Conservation (phyloP, 37 sponge, comb jelly and placozoan genomes). For the Axinella damicornis region DNA sequence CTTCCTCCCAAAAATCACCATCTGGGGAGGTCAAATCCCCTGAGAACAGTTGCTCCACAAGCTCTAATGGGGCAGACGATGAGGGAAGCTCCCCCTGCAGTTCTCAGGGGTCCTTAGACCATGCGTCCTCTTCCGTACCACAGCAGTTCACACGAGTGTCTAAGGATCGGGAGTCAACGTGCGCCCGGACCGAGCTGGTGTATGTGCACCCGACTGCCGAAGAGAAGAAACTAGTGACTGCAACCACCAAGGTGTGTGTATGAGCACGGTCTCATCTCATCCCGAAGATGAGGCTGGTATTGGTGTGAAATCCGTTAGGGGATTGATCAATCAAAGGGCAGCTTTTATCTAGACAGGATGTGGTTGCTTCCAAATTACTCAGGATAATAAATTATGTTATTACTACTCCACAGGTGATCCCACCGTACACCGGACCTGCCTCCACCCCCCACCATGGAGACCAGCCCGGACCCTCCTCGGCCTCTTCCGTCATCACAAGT, state of each 20-base stretch:
- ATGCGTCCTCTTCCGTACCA: not conserved
- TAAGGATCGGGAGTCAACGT: conserved; percentile 50
- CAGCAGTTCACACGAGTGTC: conserved; percentile 43
- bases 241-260: conserved; percentile 10
- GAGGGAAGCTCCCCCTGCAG: conserved; percentile 31
- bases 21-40: conserved; percentile 21
- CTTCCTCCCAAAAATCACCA: conserved; percentile 31
- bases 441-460: not conserved
- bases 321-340: too few species aligned
- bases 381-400: not conserved
- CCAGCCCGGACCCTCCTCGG: not conserved
- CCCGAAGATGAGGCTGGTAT: too few species aligned
- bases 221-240: conserved; percentile 13
- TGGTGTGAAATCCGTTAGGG: too few species aligned
- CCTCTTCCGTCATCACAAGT: not conserved
- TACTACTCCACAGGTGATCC: not conserved
- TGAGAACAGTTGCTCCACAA: conserved; percentile 16
- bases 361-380: too few species aligned
- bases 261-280: too few species aligned
- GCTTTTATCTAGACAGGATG: not conserved
- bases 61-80: conserved; percentile 22
- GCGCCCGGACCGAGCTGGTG: conserved; percentile 69
- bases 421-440: not conserved
- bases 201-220: conserved; percentile 54
- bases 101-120: not conserved